phyloP scores from a whole-genome alignment of 2,113 vertebrate species.

The Mormyrus lacerda region DNA sequence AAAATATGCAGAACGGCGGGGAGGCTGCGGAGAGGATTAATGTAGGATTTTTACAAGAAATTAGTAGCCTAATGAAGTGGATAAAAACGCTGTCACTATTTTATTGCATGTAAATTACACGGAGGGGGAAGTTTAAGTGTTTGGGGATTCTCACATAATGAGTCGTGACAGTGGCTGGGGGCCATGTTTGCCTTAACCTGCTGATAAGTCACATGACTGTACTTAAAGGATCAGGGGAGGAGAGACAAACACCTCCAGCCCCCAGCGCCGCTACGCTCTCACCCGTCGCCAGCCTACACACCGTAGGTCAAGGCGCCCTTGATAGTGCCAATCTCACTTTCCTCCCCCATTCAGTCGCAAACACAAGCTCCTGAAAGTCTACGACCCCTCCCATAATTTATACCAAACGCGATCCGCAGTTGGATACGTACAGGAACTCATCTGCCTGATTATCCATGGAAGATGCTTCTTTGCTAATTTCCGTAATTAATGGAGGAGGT shows the following conservation, averaged over 20 bases:
- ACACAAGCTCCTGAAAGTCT: background rate
- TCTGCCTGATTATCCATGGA: background rate
- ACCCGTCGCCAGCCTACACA: background rate
- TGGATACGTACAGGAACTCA: background rate
- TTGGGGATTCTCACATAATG: slow-evolving; percentile 75
- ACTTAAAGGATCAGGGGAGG: slow-evolving; percentile 30
- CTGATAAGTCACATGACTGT: slow-evolving; percentile 67
- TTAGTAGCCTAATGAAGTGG: slow-evolving; percentile 88
- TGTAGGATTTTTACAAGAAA: slow-evolving; percentile 84
- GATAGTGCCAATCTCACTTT: background rate
- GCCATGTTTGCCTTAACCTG: slow-evolving; percentile 77
- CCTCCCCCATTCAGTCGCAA: background rate
- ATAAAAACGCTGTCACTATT: slow-evolving; percentile 84
- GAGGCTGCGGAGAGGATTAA: slow-evolving; percentile 80
- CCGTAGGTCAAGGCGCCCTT: background rate
- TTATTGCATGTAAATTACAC: slow-evolving; percentile 83
- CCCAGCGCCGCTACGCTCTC: background rate
- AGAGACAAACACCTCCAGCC: background rate
- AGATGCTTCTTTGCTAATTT: background rate
- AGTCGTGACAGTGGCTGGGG: slow-evolving; percentile 77
- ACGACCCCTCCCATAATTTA: background rate
- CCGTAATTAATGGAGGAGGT: background rate
- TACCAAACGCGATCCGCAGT: background rate
- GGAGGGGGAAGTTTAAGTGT: slow-evolving; percentile 75
- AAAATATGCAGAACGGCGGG: slow-evolving; percentile 71